These are phyloP conservation scores for Myxocyprinus asiaticus DNA, from an alignment of 2,113 vertebrate genomes.

Conservation along the genomic window DNA sequence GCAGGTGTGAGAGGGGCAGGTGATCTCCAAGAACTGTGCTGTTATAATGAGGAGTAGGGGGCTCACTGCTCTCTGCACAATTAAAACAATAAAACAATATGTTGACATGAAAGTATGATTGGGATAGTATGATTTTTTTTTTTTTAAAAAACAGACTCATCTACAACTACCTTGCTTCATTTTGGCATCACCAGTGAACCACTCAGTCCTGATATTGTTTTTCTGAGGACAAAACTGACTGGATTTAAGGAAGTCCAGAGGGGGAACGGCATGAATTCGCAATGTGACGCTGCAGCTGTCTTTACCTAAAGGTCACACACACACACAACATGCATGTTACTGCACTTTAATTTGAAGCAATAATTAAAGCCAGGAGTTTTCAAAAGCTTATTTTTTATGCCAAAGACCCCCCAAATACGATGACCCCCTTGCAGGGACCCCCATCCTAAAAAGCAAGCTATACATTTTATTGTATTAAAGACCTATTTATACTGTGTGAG, in stretches of 20 bases:
- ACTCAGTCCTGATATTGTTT: conserved; percentile 88
- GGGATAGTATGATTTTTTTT: neutral
- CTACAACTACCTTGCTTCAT: conserved; percentile 62
- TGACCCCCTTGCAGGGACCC: too few relatives aligned
- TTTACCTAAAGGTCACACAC: conserved; percentile 72
- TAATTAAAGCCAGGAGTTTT: too few relatives aligned
- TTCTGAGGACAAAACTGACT: conserved; percentile 84
- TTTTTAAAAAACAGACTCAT: neutral
- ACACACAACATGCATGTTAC: neutral
- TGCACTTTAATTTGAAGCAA: too few relatives aligned
- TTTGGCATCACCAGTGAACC: conserved; percentile 77
- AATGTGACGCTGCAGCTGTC: conserved; percentile 79
- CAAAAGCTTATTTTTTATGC: too few relatives aligned
- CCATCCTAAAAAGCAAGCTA: too few relatives aligned
- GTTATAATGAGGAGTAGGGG: conserved; percentile 91
- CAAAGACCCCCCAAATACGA: too few relatives aligned
- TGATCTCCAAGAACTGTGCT: conserved; percentile 86
- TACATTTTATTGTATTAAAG: too few relatives aligned
- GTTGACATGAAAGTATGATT: neutral
- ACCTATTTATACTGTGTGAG: too few relatives aligned
- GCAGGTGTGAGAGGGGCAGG: conserved; percentile 81
- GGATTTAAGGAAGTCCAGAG: conserved; percentile 82
- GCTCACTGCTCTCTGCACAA: conserved; percentile 73
- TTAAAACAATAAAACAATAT: neutral
- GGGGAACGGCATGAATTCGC: conserved; percentile 81